Evolutionary conservation across 2,888 invertebrate species (phyloP).

Genomic region (Ectemnius cavifrons): DNA sequence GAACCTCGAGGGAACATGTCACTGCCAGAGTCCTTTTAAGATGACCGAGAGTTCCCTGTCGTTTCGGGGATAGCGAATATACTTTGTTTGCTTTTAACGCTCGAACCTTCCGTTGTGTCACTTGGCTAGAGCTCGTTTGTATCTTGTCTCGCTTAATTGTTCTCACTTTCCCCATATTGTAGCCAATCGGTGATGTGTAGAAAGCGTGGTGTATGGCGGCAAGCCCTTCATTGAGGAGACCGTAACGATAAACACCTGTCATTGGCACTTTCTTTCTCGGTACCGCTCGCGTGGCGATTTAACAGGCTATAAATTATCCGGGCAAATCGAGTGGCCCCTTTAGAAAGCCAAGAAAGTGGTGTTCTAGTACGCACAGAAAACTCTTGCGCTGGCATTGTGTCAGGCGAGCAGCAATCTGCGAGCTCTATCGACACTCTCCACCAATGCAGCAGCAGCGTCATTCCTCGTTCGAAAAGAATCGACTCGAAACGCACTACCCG

Average conservation of each 20-base stretch:
- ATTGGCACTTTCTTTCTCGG: conserved; percentile 1
- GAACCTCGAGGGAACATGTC: conserved; percentile 6
- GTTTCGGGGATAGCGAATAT: background rate
- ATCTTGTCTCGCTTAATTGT: no score
- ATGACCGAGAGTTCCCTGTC: background rate
- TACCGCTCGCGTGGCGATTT: background rate
- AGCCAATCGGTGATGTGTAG: background rate
- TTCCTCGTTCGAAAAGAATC: background rate
- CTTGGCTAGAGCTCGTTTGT: no score
- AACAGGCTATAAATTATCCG: background rate
- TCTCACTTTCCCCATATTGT: no score
- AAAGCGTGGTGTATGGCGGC: background rate
- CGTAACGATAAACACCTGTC: conserved; percentile 2
- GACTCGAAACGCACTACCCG: conserved; percentile 11
- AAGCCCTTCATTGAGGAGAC: conserved; percentile 1
- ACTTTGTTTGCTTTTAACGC: background rate
- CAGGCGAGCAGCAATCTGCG: background rate
- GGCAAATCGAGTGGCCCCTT: background rate
- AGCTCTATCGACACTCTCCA: background rate
- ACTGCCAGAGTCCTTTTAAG: conserved; percentile 19
- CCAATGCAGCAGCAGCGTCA: background rate
- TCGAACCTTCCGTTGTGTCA: no score
- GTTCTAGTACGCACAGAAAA: background rate
- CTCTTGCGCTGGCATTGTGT: background rate
- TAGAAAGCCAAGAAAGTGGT: background rate